Conservation (phyloP, 1,140 invertebrate genomes). For the Adoxophyes honmai region DNA sequence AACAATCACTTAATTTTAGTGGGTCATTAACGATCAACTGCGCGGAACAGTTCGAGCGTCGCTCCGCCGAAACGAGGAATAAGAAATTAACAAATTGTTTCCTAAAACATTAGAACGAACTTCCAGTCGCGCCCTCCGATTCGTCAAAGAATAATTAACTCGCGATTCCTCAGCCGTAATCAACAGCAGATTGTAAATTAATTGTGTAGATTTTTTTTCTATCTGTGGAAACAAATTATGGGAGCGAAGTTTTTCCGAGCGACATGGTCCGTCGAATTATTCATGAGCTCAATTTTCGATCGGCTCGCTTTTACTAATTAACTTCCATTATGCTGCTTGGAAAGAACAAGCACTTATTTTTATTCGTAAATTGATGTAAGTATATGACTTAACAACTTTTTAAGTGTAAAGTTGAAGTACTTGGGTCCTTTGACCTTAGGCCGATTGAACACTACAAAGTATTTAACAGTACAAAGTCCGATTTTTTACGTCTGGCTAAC, state of each 20-base stretch:
- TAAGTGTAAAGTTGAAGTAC: too few species aligned
- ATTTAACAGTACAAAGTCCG: too few species aligned
- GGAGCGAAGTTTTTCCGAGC: neutral
- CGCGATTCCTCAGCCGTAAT: neutral
- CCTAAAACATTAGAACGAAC: neutral
- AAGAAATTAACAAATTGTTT: neutral
- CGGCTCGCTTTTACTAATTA: neutral
- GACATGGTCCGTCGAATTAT: neutral
- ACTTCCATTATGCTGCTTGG: neutral
- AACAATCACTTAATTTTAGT: constrained; percentile 41
- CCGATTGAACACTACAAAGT: too few species aligned
- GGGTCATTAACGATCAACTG: constrained; percentile 35
- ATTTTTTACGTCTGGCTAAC: too few species aligned
- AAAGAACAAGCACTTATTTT: too few species aligned
- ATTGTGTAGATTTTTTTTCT: neutral
- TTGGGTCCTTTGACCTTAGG: too few species aligned
- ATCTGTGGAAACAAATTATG: neutral
- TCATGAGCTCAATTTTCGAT: neutral
- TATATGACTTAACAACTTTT: too few species aligned
- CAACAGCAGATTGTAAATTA: neutral
- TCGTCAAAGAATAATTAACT: constrained; percentile 1
- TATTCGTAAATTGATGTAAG: too few species aligned
- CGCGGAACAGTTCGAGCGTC: constrained; percentile 19
- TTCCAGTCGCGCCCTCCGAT: neutral
- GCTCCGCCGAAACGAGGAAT: neutral